phyloP scores from a whole-genome alignment of 2,888 invertebrate species.

The Megalurothrips usitatus region DNA sequence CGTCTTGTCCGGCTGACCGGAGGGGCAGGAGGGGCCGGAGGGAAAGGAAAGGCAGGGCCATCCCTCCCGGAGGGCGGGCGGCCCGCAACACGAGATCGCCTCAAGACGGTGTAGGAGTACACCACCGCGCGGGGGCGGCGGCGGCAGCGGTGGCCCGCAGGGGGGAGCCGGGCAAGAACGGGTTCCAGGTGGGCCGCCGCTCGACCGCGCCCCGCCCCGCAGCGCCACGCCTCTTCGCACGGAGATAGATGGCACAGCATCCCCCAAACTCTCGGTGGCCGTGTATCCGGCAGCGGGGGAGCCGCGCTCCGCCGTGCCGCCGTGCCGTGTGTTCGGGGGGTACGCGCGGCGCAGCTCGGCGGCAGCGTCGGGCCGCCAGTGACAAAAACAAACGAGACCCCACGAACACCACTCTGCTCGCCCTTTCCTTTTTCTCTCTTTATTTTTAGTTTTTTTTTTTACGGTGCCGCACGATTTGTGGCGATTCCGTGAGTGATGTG shows the following conservation, averaged over 20 bases:
- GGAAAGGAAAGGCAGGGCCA: background rate
- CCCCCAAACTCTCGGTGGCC: background rate
- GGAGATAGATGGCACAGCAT: conserved; percentile 10
- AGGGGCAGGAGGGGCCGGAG: background rate
- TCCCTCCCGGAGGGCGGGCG: conserved; percentile 1
- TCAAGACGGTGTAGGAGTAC: background rate
- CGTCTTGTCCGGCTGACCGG: conserved; percentile 15
- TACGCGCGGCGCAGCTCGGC: background rate
- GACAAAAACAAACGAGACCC: background rate
- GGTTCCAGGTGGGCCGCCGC: conserved; percentile 9
- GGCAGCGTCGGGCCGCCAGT: too few relatives aligned
- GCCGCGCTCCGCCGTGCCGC: background rate
- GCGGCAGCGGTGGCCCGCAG: background rate
- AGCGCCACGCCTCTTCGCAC: background rate
- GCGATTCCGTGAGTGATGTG: too few relatives aligned
- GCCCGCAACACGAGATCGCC: background rate
- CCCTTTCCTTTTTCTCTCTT: too few relatives aligned
- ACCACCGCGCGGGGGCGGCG: background rate
- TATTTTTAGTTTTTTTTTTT: too few relatives aligned
- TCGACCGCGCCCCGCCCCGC: background rate
- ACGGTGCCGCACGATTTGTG: too few relatives aligned
- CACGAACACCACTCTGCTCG: background rate
- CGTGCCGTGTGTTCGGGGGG: background rate
- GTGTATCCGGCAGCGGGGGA: background rate
- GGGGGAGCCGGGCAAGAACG: background rate